Evolutionary conservation across 37 sponge, comb jelly and placozoan species (phyloP).

Genomic region (Agelas oroides): DNA sequence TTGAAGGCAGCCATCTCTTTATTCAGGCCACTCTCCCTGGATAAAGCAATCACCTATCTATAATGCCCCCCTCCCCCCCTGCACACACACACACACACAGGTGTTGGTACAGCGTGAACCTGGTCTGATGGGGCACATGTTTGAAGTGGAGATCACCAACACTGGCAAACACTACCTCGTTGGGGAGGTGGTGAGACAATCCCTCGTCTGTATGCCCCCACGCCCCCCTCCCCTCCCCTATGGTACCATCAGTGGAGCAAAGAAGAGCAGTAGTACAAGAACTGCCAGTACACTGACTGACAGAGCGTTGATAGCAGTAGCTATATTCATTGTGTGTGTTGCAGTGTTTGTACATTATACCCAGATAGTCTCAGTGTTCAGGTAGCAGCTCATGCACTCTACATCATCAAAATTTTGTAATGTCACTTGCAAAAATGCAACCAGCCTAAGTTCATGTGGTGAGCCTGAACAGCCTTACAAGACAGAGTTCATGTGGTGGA

Average conservation of each 20-base stretch:
- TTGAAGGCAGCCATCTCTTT: no score
- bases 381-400: no score
- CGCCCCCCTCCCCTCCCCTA: slow-evolving; percentile 8
- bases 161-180: slow-evolving; percentile 92
- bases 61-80: no score
- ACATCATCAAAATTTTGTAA: no score
- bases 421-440: no score
- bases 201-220: neutral
- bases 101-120: slow-evolving; percentile 75
- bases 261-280: neutral
- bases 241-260: slow-evolving; percentile 37
- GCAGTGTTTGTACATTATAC: neutral
- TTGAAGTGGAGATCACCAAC: slow-evolving; percentile 65
- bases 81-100: slow-evolving; percentile 14
- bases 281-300: neutral
- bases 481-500: no score
- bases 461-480: no score
- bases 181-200: slow-evolving; percentile 38
- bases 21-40: no score
- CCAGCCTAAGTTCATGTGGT: no score
- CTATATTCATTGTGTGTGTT: neutral
- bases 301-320: neutral
- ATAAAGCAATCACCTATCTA: no score
- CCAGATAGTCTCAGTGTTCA: neutral
- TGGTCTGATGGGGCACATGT: slow-evolving; percentile 75